Conservation (phyloP, 1,140 invertebrate species). For the Drosophila kurseongensis region DNA sequence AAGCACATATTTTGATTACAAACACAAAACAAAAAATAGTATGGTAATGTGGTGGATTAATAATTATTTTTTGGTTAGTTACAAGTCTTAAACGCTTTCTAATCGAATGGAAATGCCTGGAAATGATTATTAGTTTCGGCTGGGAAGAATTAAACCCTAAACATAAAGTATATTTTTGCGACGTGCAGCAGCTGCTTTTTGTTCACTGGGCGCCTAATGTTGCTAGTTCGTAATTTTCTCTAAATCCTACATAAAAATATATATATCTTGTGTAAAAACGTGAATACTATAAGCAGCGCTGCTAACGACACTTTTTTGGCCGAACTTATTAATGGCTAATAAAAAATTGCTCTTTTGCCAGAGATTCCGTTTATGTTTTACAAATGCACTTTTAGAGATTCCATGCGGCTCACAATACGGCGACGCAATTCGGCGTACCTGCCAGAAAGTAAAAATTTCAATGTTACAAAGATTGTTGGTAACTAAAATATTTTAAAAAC, state of each 20-base stretch:
- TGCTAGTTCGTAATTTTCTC: constrained; percentile 65
- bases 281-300: constrained; percentile 62
- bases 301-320: constrained; percentile 56
- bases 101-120: constrained; percentile 69
- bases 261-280: constrained; percentile 55
- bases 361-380: constrained; percentile 71
- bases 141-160: constrained; percentile 33
- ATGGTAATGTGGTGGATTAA: constrained; percentile 68
- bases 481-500: background rate
- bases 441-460: background rate
- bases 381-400: constrained; percentile 89
- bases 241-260: constrained; percentile 69
- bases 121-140: constrained; percentile 62
- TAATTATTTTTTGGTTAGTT: constrained; percentile 83
- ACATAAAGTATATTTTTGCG: constrained; percentile 39
- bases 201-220: constrained; percentile 68
- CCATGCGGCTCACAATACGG: constrained; percentile 89
- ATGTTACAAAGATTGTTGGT: constrained; percentile 18
- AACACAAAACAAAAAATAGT: constrained; percentile 47
- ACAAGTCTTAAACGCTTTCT: constrained; percentile 77
- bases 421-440: constrained; percentile 89
- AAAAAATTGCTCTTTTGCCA: constrained; percentile 40
- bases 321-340: constrained; percentile 62
- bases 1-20: constrained; percentile 35
- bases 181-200: constrained; percentile 59